A percentile compares a stretch with the other conserved stretches of the same genome.
These are phyloP conservation scores for Acanthosepion lycidas DNA, from an alignment of 2,888 invertebrate genomes.

Conservation along the genomic window DNA sequence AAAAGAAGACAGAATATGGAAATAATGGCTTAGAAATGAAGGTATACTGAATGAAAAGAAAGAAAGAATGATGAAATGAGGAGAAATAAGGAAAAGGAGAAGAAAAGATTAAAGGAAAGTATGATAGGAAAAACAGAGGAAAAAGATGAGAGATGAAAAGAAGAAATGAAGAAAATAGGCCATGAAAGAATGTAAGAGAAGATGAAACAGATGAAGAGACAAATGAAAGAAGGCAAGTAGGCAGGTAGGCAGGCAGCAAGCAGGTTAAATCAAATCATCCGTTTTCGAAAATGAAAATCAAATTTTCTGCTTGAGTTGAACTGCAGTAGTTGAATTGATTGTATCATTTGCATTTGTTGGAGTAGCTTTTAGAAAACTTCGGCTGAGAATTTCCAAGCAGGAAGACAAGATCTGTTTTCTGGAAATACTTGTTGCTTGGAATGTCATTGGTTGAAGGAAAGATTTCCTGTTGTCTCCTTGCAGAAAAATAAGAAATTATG, in stretches of 20 bases:
- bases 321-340: neutral
- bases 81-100: neutral
- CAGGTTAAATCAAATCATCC: slow-evolving; percentile 33
- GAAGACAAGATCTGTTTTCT: neutral
- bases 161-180: neutral
- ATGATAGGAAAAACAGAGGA: neutral
- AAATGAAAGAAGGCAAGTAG: neutral
- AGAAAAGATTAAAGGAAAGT: neutral
- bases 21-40: neutral
- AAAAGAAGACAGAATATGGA: neutral
- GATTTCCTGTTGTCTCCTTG: neutral
- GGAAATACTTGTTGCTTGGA: neutral
- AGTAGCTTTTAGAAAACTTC: neutral
- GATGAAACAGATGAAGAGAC: neutral
- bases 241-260: neutral
- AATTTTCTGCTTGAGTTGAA: slow-evolving; percentile 18
- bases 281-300: neutral
- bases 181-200: neutral
- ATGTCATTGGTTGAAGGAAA: neutral
- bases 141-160: neutral
- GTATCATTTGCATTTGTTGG: neutral
- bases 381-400: neutral
- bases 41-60: neutral
- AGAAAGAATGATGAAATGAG: neutral
- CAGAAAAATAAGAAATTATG: neutral